Evolutionary conservation across 2,888 invertebrate genomes (phyloP).

Genomic region (Diadromus collaris): DNA sequence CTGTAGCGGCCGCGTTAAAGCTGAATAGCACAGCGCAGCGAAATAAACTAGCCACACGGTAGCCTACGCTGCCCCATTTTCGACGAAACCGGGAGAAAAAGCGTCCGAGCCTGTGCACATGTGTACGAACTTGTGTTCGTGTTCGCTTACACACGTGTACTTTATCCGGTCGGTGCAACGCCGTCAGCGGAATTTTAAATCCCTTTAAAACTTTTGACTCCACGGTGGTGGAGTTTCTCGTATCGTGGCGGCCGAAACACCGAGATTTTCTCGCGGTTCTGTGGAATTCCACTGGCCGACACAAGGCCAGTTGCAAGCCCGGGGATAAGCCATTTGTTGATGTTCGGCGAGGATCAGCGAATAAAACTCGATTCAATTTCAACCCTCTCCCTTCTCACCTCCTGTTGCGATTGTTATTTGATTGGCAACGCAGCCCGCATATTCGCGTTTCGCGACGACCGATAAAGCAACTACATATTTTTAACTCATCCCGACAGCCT

Average conservation of each 20-base stretch:
- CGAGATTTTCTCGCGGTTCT: constrained; percentile 43
- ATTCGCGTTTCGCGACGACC: neutral
- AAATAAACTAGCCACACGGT: constrained; percentile 65
- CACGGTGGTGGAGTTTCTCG: neutral
- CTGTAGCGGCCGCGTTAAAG: constrained; percentile 17
- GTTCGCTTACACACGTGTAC: constrained; percentile 37
- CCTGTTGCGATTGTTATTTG: constrained; percentile 20
- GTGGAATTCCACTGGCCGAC: constrained; percentile 10
- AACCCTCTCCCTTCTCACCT: neutral
- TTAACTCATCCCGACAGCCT: no score
- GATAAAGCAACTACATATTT: constrained; percentile 4
- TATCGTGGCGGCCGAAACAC: constrained; percentile 26
- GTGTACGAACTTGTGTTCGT: neutral
- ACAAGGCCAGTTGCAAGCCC: neutral
- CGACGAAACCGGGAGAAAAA: constrained; percentile 13
- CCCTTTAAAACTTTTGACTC: constrained; percentile 65
- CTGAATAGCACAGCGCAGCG: constrained; percentile 51
- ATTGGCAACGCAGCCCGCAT: neutral
- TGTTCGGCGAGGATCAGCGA: constrained; percentile 36
- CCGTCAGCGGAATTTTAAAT: constrained; percentile 74
- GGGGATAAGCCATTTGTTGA: constrained; percentile 32
- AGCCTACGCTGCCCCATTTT: constrained; percentile 46
- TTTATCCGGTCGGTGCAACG: constrained; percentile 62
- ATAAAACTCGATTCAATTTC: constrained; percentile 35
- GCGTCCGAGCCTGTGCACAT: constrained; percentile 4